Conservation (phyloP, 2,797 vertebrate genomes). For the Philypnodon macrostomus region DNA sequence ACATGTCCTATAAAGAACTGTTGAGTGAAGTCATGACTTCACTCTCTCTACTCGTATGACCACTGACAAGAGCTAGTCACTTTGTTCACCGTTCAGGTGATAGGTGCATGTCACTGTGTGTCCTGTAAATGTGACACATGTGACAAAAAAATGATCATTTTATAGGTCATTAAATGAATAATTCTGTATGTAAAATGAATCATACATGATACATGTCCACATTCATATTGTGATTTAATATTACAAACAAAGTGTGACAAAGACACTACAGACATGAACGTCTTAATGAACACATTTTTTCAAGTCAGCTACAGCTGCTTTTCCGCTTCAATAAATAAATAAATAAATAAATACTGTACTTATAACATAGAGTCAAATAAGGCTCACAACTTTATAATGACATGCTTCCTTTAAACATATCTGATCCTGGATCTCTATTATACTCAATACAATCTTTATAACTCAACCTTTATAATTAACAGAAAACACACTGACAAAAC, state of each 20-base stretch:
- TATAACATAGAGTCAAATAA: constrained; percentile 29
- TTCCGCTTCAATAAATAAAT: constrained; percentile 45
- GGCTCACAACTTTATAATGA: constrained; percentile 47
- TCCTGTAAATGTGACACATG: too few relatives aligned
- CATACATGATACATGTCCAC: neutral
- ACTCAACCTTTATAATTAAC: constrained; percentile 52
- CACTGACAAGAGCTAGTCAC: too few relatives aligned
- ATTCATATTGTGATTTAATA: constrained; percentile 61
- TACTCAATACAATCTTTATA: constrained; percentile 71
- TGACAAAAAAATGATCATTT: too few relatives aligned
- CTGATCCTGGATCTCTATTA: too few relatives aligned
- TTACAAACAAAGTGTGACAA: constrained; percentile 77
- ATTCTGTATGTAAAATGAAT: too few relatives aligned
- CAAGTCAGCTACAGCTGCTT: constrained; percentile 60
- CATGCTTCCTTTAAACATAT: constrained; percentile 53
- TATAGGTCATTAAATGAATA: too few relatives aligned
- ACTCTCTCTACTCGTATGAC: too few relatives aligned
- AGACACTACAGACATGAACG: constrained; percentile 58
- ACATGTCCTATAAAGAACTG: too few relatives aligned
- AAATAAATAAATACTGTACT: constrained; percentile 37
- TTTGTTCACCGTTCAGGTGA: too few relatives aligned
- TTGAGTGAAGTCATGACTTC: too few relatives aligned
- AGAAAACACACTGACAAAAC: constrained; percentile 36
- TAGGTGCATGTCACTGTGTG: too few relatives aligned
- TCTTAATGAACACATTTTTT: constrained; percentile 58